Conservation (phyloP, 1,140 invertebrate genomes). For the Bilobella aurantiaca region DNA sequence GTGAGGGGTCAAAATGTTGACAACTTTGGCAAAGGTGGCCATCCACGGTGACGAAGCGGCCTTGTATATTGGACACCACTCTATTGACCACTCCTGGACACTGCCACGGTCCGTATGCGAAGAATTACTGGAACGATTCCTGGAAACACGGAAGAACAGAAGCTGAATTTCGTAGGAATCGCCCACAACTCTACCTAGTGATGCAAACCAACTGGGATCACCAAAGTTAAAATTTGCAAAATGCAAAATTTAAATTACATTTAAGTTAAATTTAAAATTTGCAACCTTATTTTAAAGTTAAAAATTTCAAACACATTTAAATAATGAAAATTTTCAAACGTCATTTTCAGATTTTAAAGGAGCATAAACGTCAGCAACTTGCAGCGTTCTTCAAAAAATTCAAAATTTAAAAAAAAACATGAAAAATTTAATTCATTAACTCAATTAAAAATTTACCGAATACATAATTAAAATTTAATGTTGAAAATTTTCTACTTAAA, state of each 20-base stretch:
- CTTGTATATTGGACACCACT: conserved; percentile 69
- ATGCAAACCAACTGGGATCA: neutral
- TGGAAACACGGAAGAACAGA: neutral
- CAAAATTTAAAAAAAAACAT: too few relatives aligned
- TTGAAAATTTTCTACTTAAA: too few relatives aligned
- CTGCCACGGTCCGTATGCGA: too few relatives aligned
- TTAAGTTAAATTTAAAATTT: neutral
- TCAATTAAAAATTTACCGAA: neutral
- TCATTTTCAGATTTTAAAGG: too few relatives aligned
- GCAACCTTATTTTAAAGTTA: too few relatives aligned
- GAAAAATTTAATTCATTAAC: neutral
- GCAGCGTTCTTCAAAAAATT: too few relatives aligned
- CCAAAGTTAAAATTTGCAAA: neutral
- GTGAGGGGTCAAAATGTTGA: conserved; percentile 10
- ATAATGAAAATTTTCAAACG: too few relatives aligned
- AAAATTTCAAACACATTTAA: too few relatives aligned
- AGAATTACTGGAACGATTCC: neutral
- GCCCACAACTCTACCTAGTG: neutral
- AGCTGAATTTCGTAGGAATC: too few relatives aligned
- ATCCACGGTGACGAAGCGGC: conserved; percentile 79
- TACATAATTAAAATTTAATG: neutral
- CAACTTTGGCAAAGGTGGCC: conserved; percentile 36
- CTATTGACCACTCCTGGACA: neutral
- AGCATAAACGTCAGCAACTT: too few relatives aligned
- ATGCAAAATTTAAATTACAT: neutral